Base-by-base conservation (phyloP, 2,888 invertebrate species). In the Bedellia somnulentella region DNA sequence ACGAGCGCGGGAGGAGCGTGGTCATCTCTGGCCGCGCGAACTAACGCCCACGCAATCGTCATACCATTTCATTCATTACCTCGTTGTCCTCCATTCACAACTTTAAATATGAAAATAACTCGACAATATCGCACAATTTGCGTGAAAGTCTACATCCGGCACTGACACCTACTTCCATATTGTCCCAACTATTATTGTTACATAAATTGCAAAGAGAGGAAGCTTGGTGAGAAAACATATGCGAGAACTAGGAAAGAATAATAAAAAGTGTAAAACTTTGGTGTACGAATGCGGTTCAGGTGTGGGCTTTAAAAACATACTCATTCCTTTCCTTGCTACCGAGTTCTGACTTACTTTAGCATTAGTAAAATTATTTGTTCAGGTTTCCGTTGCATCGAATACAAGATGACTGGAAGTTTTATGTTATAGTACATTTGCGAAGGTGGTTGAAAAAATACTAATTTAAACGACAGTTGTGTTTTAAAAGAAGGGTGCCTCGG, bases 21-120 rank as follows among this genome's bases (percentile, higher is more conserved):
- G 52, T 63, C 66, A 66, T 64, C 64, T 56, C 61, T 58, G 61
- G 46, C 53, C 57, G 48, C 38, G 29, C 29, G 16, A 10, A 22
- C 29, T 6, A 5, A 30, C 24, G 24, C 29, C 24, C 29, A 24
- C 29, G 24, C 29, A n/a, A n/a, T n/a, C n/a, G n/a, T n/a, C n/a
- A n/a, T 15, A 15, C 21, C 21, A 21, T 22, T 15, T 11, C 29
- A 29, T 29, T 29, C 29, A 29, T 29, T 29, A 21, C 22, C 13
- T 29, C 29, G 22, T 29, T 22, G 22, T 29, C 15, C 21, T 11
- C 29, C 29, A 29, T 29, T 21, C 22, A 29, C 12, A 22, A 15
- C 13, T 5, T 22, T 13, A 22, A 13, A 29, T 21, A 13, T 13
- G 22, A 29, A 29, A 29, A 29, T 29, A 29, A 21, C 29, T 9